Evolutionary conservation across 2,797 vertebrate species (phyloP), one percentile per base, ranked within the genome.

Genomic region (Enteromius fasciolatus): DNA sequence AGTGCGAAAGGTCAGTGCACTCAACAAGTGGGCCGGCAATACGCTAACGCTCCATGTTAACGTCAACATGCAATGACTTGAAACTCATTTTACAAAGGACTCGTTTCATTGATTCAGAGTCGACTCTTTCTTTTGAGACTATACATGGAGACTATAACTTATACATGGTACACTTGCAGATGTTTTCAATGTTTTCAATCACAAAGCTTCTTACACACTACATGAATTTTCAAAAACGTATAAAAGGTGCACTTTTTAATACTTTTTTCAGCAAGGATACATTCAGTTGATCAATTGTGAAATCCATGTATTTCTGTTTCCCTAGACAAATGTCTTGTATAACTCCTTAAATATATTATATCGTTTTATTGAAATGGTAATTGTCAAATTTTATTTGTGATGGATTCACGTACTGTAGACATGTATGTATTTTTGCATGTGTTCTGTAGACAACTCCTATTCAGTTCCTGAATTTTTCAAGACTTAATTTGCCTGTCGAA

Each of bases 401-500:
- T 69, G 67, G 39, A 25, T 7, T 57, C 20, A n/a, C 11, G 54
- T 54, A n/a, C 52, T 20, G 44, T 50, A 50, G 8, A 72, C 69
- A 69, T 25, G 17, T 44, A 44, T 0, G 10, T 31, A 28, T 54
- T 36, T n/a, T n/a, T n/a, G n/a, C n/a, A n/a, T n/a, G n/a, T n/a
- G n/a, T n/a, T n/a, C n/a, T n/a, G n/a, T n/a, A n/a, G 44, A 50
- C 44, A 28, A 0, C 7, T 6, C 50, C 10, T 57, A 44, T 41
- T 18, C 54, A 17, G 4, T 9, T 76, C 33, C 25, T 10, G 5
- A 18, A 70, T 10, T 50, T 31, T 72, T 20, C 25, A 20, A 72
- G 44, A 72, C 44, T 72, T 48, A 59, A 76, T 61, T 28, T 28
- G 74, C n/a, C 41, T 20, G n/a, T 12, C 11, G 8, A 76, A 76